Conservation (phyloP, 2,797 vertebrate species). For the Enteromius mattozi region DNA sequence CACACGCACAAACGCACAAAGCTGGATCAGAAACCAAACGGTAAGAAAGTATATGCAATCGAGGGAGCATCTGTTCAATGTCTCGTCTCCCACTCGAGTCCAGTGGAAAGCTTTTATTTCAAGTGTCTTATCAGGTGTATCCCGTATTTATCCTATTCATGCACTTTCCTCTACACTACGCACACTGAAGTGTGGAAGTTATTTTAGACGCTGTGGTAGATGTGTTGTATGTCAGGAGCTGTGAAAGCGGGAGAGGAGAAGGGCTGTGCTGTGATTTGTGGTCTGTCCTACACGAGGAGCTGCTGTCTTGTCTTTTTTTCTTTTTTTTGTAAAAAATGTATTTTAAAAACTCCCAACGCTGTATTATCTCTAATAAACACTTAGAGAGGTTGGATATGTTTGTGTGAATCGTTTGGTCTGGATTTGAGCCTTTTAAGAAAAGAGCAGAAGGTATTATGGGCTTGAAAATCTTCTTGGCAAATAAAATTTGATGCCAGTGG, state of each 20-base stretch:
- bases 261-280: slow-evolving; percentile 48
- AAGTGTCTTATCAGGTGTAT: slow-evolving; percentile 38
- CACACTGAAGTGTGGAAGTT: slow-evolving; percentile 36
- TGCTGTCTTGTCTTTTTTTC: slow-evolving; percentile 64
- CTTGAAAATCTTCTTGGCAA: neutral
- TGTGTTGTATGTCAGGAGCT: slow-evolving; percentile 37
- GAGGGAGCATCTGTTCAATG: neutral
- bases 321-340: slow-evolving; percentile 64
- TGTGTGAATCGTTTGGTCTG: slow-evolving; percentile 29
- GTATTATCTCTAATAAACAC: slow-evolving; percentile 81
- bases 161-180: slow-evolving; percentile 52
- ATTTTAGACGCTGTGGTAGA: slow-evolving; percentile 11
- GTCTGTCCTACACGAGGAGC: slow-evolving; percentile 58
- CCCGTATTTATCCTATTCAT: slow-evolving; percentile 24
- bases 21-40: slow-evolving; percentile 16
- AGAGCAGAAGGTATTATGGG: neutral
- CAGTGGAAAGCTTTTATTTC: slow-evolving; percentile 25
- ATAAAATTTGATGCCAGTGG: neutral
- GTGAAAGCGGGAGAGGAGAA: slow-evolving; percentile 33
- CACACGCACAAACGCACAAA: slow-evolving; percentile 42
- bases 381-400: slow-evolving; percentile 68
- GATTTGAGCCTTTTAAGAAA: neutral
- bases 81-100: slow-evolving; percentile 34
- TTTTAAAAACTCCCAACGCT: slow-evolving; percentile 65
- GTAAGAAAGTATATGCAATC: slow-evolving; percentile 40